Base-by-base conservation (phyloP, 2,113 vertebrate genomes). In the Pollachius pollachius region DNA sequence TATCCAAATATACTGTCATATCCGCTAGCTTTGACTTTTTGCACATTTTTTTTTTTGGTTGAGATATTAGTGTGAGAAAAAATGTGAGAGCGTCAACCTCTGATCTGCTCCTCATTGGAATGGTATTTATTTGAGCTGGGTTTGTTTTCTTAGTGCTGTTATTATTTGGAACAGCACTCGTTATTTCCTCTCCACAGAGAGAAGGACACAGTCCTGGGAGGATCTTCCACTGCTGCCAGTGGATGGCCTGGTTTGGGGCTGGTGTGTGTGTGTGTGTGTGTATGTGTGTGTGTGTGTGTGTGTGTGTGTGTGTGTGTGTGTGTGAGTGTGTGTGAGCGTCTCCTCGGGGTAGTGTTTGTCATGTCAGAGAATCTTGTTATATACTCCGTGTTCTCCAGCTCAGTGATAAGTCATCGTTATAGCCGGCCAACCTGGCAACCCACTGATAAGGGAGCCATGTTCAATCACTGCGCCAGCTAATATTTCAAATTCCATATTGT, bases 401-500 rank as follows among this genome's bases (percentile, higher is more conserved):
- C 71, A 82, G 86, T 81, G 87, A 92, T 93, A 93, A 90, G 87
- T 93, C 92, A 92, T 93, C 88, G 89, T 92, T 93, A 91, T 89
- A 79, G 88, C 87, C 79, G 76, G 81, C 82, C 87, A 89, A 90
- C 89, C 91, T 92, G 92, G 91, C 90, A 92, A 92, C 87, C 80
- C 77, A 81, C 88, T 93, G 92, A 93, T 93, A 92, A 92, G 90
- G 86, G 86, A 90, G 83, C 85, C 87, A 88, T 90, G 89, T 90
- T 93, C 91, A 92, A 92, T 93, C 92, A 93, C 88, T 67, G 78
- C 73, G 69, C 80, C 62, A 64, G 89, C 90, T 91, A 92, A 92
- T 91, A 93, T 92, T 91, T 92, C 90, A 92, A 90, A 92, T 92
- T 90, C 88, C 79, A 91, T 91, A 90, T 90, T 92, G 89, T 92